These are phyloP conservation scores for Creontiades dilutus DNA, from an alignment of 2,888 invertebrate genomes.

Conservation along the genomic window DNA sequence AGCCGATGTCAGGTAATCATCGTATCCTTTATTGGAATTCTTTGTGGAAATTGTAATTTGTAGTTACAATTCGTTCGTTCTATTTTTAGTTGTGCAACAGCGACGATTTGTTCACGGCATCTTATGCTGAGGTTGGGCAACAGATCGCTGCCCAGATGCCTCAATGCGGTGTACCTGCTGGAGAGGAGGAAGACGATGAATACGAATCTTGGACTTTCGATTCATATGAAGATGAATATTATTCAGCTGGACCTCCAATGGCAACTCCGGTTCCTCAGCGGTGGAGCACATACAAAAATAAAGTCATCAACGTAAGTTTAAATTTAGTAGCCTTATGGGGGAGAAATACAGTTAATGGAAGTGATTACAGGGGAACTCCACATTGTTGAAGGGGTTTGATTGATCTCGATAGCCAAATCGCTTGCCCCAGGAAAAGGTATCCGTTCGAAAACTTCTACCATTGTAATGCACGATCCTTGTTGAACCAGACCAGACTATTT, in stretches of 20 bases:
- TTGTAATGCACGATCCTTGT: too few species aligned
- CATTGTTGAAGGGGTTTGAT: too few species aligned
- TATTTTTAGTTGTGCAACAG: conserved; percentile 54
- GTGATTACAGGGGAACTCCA: too few species aligned
- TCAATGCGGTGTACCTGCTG: conserved; percentile 2
- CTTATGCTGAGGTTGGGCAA: not conserved
- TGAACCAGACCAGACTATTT: too few species aligned
- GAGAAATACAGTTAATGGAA: too few species aligned
- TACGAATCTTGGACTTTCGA: conserved; percentile 2
- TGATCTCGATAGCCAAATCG: too few species aligned
- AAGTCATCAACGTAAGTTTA: conserved; percentile 43
- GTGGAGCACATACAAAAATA: conserved; percentile 14
- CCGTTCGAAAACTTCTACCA: too few species aligned
- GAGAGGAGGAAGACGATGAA: conserved; percentile 46
- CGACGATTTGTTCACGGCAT: conserved; percentile 13
- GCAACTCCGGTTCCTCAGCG: too few species aligned
- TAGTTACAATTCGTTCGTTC: not conserved
- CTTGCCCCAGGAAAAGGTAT: too few species aligned
- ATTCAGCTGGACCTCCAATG: not conserved
- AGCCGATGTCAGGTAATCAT: conserved; percentile 84
- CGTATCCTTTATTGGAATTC: not conserved
- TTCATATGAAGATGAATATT: not conserved
- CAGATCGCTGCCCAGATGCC: not conserved
- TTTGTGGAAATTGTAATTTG: not conserved
- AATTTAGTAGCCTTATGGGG: too few species aligned